Base-by-base conservation (phyloP, 2,888 invertebrate genomes). In the Melanophora roralis region DNA sequence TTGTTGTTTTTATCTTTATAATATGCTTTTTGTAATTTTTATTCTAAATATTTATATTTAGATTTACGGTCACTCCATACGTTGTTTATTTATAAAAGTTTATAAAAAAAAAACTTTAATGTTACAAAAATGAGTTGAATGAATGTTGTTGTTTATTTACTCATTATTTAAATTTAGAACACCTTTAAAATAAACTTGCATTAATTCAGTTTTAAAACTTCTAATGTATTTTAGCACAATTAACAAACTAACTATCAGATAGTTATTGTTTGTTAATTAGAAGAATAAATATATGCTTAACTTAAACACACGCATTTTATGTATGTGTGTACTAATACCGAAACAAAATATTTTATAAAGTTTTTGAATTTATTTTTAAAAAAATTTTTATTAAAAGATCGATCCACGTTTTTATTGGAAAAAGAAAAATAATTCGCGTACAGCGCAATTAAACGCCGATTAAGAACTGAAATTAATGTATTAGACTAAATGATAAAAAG, bases 401-500 rank as follows among this genome's bases (percentile, higher is more conserved):
- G 27, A 27, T 6, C 21, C 49, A 53, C 21, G 38, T 68, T 62
- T 43, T 53, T 55, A 8, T 9, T 51, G n/a, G n/a, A 36, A n/a
- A 19, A 3, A 14, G 36, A 45, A 69, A n/a, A 34, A 32, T 45
- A 21, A 47, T 11, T 60, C 12, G n/a, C 47, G 51, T 78, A 69
- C 82, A 81, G 72, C 72, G 64, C 51, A 65, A 59, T 69, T 72
- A 68, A 67, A 75, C 72, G 77, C 77, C 75, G 71, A 75, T 78
- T 73, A 82, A 77, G 55, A 81, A 74, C 74, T 81, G 65, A 78
- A 73, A 49, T 67, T 67, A 4, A 55, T 72, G 43, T 55, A 49
- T 27, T 16, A 11, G 40, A 55, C 45, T 60, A 47, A 55, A 36
- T 59, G 69, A 74, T 64, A 78, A 77, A 74, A 81, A 74, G 73